Evolutionary conservation across 2,797 vertebrate genomes (phyloP).

Genomic region (Poecile montanus): DNA sequence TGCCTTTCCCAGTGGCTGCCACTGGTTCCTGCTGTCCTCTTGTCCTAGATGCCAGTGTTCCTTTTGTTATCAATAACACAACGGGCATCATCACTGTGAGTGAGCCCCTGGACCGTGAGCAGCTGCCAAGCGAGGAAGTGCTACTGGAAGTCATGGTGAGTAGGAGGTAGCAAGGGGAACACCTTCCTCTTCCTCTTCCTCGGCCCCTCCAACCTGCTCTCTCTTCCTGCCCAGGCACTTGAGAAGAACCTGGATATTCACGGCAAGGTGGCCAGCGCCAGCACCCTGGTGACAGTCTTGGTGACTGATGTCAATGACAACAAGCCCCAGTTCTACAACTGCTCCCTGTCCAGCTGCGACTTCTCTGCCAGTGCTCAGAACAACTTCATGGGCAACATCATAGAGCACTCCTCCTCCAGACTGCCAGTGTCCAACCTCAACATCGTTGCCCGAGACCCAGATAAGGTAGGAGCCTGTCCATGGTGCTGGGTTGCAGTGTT

Average conservation of each 20-base stretch:
- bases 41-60: conserved; percentile 53
- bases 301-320: conserved; percentile 90
- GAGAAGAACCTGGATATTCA: conserved; percentile 78
- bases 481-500: background rate
- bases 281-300: conserved; percentile 74
- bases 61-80: conserved; percentile 72
- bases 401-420: conserved; percentile 80
- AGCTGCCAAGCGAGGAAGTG: conserved; percentile 73
- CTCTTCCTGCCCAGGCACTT: conserved; percentile 76
- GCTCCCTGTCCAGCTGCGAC: conserved; percentile 73
- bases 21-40: background rate
- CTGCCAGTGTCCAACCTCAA: conserved; percentile 75
- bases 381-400: conserved; percentile 78
- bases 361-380: conserved; percentile 13
- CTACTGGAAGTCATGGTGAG: conserved; percentile 82
- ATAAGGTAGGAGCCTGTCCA: conserved; percentile 76
- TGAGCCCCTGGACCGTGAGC: conserved; percentile 83
- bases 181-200: background rate
- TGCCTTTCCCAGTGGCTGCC: background rate
- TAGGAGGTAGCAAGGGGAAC: background rate
- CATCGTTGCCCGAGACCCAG: conserved; percentile 83
- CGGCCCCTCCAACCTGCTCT: background rate
- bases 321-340: conserved; percentile 85
- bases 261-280: conserved; percentile 54
- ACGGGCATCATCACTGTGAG: conserved; percentile 80